Base-by-base conservation (phyloP, 2,888 invertebrate genomes). In the Melipona beecheii region DNA sequence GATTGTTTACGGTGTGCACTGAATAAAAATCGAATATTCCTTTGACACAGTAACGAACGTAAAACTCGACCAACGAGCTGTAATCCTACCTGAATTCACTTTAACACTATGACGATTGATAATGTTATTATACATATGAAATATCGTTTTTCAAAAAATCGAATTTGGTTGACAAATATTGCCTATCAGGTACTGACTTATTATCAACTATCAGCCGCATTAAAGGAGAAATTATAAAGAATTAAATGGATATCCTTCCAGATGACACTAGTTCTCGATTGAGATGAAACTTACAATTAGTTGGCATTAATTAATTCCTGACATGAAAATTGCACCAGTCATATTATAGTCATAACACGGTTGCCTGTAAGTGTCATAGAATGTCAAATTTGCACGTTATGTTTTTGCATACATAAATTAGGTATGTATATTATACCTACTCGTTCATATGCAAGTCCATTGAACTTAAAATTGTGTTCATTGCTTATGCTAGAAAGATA, bases 391-490 rank as follows among this genome's bases (percentile, higher is more conserved):
- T 9, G 4, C 11, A 43, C 15, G 17, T 13, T 58, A n/a, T n/a
- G 24, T 19, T 21, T n/a, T 17, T 17, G n/a, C 17, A n/a, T 6
- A n/a, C 49, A 27, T 5, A 43, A 11, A 43, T 43, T 43, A 43
- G 43, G 43, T 43, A 43, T 9, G 43, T 43, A 43, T 43, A 9
- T 43, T 11, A 31, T 31, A 31, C 31, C 31, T 31, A n/a, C 56
- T 56, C 24, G n/a, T 75, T 36, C 24, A 4, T 49, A 49, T 66
- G 21, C 58, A 65, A 43, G 21, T 17, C 1, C 11, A 5, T 56
- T 31, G 13, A 21, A 60, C 19, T 21, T 81, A 50, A 62, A 74
- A 81, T 81, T 79, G 68, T 31, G 36, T 17, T 52, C 69, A 21
- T 49, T 19, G 58, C 66, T 50, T 2, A 19, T 49, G 60, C 56